Evolutionary conservation across 1,140 invertebrate genomes (phyloP).

Genomic region (Drosophila repleta): DNA sequence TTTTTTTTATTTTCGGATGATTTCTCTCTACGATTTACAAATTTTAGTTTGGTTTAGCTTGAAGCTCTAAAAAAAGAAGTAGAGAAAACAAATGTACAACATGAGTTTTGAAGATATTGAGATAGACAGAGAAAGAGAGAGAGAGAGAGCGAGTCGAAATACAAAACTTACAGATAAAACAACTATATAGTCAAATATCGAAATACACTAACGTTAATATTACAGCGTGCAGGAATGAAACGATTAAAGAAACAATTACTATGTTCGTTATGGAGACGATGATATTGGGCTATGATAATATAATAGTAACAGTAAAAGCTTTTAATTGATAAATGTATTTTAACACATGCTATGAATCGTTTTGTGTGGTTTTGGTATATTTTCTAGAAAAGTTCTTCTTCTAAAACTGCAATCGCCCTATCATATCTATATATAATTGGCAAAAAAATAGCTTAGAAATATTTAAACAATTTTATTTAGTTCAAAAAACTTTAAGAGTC

Average conservation of each 20-base stretch:
- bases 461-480: too few species aligned
- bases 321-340: too few species aligned
- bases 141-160: constrained; percentile 14
- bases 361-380: too few species aligned
- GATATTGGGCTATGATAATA: neutral
- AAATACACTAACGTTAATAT: neutral
- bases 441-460: too few species aligned
- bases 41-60: constrained; percentile 54
- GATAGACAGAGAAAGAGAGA: constrained; percentile 24
- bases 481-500: too few species aligned
- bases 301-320: neutral
- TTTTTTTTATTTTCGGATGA: constrained; percentile 35
- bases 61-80: constrained; percentile 73
- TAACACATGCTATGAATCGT: too few species aligned
- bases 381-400: too few species aligned
- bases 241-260: neutral
- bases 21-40: constrained; percentile 57
- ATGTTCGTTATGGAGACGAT: neutral
- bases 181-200: neutral
- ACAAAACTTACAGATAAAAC: constrained; percentile 8
- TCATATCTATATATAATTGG: too few species aligned
- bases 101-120: constrained; percentile 61
- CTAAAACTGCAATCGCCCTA: too few species aligned
- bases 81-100: constrained; percentile 81
- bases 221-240: neutral